Evolutionary conservation across 2,888 invertebrate species (phyloP), one percentile per base, ranked within the genome.

Genomic region (Megastigmus dorsalis): DNA sequence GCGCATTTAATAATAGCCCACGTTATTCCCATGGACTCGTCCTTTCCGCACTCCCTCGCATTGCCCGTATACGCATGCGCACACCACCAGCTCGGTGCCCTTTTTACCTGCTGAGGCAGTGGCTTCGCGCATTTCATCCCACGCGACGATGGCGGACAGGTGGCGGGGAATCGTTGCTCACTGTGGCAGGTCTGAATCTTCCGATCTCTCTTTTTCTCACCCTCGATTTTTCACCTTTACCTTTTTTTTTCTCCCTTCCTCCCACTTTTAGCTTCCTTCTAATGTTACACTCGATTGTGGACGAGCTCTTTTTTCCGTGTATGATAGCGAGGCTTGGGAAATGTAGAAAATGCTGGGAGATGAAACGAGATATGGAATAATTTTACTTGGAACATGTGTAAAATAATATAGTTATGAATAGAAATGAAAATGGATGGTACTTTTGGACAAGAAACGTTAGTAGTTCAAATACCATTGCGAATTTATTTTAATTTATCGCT

Each of bases 21-120:
- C 13, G 28, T 70, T 74, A 63, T 74, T 74, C 68, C 57, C 74
- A 66, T n/a, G 70, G 65, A 74, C n/a, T 74, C 65, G 50, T 54
- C 33, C 43, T 41, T 45, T 43, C 65, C 50, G 30, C 57, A 41
- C 50, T 52, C 36, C 48, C 28, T 33, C 45, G n/a, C 60, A n/a
- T 52, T 10, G 26, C 23, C 18, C 55, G 9, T 59, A 15, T 28
- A 26, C 9, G n/a, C 26, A 26, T 9, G 13, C 41, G 41, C 23
- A n/a, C n/a, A n/a, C n/a, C n/a, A n/a, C n/a, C n/a, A n/a, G n/a
- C n/a, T 38, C 38, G 23, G 57, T 15, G 15, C 26, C 45, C 9
- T 26, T n/a, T 43, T 41, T 50, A 60, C 18, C 50, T 63, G 43
- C 59, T 45, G 13, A n/a, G n/a, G n/a, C n/a, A n/a, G n/a, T n/a